Evolutionary conservation across 2,113 vertebrate species (phyloP).

Genomic region (Nannobrachium achirus): DNA sequence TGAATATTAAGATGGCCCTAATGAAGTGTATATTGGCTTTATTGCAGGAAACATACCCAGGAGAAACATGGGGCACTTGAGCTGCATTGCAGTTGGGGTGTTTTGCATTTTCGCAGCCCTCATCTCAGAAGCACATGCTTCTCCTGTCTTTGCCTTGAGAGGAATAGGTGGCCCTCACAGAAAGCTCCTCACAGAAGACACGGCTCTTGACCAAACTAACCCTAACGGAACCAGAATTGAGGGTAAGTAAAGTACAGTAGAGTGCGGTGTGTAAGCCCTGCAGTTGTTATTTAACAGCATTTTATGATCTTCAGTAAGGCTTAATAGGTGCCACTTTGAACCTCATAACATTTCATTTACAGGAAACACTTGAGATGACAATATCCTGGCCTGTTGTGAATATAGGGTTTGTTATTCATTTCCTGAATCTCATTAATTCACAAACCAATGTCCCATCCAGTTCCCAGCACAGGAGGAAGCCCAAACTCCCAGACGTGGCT

Average conservation of each 20-base stretch:
- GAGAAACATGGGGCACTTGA: slow-evolving; percentile 42
- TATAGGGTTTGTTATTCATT: neutral
- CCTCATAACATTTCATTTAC: neutral
- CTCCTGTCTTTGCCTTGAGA: neutral
- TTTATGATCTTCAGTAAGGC: slow-evolving; percentile 20
- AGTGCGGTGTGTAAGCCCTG: too few species aligned
- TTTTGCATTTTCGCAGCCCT: slow-evolving; percentile 34
- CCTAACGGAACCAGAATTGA: accelerated
- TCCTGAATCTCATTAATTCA: neutral
- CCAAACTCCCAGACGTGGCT: slow-evolving; percentile 66
- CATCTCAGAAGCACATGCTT: slow-evolving; percentile 20
- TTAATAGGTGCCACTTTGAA: slow-evolving; percentile 39
- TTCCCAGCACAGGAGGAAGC: accelerated
- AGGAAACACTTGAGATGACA: neutral
- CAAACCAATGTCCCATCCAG: neutral
- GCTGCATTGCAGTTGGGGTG: slow-evolving; percentile 12
- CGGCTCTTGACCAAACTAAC: too few species aligned
- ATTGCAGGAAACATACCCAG: slow-evolving; percentile 16
- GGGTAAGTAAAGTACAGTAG: slow-evolving; percentile 34
- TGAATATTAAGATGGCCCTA: too few species aligned
- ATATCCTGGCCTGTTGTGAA: neutral
- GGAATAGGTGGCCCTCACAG: slow-evolving; percentile 9
- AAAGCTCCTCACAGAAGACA: slow-evolving; percentile 20
- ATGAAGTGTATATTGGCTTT: neutral
- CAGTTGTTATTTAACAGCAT: neutral